These are phyloP conservation scores for Scaptomyza hsui DNA, from an alignment of 1,140 invertebrate genomes.

Conservation along the genomic window DNA sequence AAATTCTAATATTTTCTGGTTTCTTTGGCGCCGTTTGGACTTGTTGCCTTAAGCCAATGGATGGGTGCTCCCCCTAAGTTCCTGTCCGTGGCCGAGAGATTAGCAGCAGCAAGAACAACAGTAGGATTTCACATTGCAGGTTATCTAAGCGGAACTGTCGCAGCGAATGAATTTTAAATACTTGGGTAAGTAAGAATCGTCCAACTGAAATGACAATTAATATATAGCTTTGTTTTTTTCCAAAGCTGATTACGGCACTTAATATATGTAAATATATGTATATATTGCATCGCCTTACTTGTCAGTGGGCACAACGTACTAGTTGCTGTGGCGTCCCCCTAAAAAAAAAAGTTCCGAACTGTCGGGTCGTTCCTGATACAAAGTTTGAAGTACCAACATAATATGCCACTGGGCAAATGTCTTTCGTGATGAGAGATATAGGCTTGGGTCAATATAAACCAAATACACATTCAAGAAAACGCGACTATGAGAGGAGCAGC, in stretches of 20 bases:
- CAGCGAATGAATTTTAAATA: not conserved
- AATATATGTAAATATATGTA: too few relatives aligned
- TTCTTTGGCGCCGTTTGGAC: too few relatives aligned
- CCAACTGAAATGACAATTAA: too few relatives aligned
- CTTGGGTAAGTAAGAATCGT: too few relatives aligned
- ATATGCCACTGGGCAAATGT: not conserved
- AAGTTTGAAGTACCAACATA: too few relatives aligned
- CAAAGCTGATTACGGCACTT: too few relatives aligned
- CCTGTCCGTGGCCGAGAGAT: not conserved
- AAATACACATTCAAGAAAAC: not conserved
- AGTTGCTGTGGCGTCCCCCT: not conserved
- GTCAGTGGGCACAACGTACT: not conserved
- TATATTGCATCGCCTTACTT: not conserved
- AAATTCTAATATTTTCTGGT: too few relatives aligned
- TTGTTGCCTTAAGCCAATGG: not conserved
- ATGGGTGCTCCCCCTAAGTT: not conserved
- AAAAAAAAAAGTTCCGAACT: not conserved
- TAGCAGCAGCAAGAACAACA: not conserved
- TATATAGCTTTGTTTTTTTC: too few relatives aligned
- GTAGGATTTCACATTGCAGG: not conserved
- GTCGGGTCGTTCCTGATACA: not conserved
- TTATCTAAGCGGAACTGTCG: not conserved
- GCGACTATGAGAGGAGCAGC: not conserved
- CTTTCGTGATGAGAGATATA: not conserved
- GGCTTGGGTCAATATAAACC: not conserved